A percentile compares a stretch with the other conserved stretches of the same genome.
phyloP scores from a whole-genome alignment of 2,113 vertebrate genomes.

The Oxyruncus cristatus region DNA sequence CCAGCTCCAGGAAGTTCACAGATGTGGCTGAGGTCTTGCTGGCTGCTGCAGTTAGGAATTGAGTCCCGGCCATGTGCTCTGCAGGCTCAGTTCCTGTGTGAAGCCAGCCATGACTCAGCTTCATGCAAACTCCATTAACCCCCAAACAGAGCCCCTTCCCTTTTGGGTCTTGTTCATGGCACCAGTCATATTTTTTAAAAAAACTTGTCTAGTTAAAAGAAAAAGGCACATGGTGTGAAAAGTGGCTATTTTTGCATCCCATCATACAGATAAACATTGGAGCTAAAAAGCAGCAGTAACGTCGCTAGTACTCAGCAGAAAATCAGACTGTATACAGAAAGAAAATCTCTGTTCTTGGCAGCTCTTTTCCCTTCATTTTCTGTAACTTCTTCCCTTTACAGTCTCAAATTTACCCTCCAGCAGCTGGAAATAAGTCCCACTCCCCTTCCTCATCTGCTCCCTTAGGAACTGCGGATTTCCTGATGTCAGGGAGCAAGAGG shows the following conservation, averaged over 20 bases:
- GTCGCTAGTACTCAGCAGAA: not conserved
- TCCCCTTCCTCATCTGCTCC: not conserved
- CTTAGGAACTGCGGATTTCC: not conserved
- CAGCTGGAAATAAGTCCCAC: not conserved
- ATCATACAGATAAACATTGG: not conserved
- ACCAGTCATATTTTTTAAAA: not conserved
- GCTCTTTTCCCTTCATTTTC: not conserved
- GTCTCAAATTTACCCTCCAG: not conserved
- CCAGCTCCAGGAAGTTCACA: conserved; percentile 23
- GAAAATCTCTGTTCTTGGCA: not conserved
- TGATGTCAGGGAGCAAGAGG: not conserved
- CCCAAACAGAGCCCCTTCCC: not conserved
- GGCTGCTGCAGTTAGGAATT: not conserved
- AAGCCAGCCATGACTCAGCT: conserved; percentile 23
- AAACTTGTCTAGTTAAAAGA: not conserved
- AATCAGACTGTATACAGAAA: not conserved
- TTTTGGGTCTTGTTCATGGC: not conserved
- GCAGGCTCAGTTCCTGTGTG: not conserved
- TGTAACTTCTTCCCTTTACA: not conserved
- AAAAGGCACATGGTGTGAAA: not conserved
- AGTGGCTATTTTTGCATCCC: not conserved
- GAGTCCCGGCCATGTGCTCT: not conserved
- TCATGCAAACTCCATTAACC: not conserved
- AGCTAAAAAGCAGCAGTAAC: not conserved
- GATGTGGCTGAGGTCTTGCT: not conserved